Percentiles rank a stretch among this genome's conserved stretches.
Evolutionary conservation across 2,797 vertebrate species (phyloP).

Genomic region (Clarias platycephalus): DNA sequence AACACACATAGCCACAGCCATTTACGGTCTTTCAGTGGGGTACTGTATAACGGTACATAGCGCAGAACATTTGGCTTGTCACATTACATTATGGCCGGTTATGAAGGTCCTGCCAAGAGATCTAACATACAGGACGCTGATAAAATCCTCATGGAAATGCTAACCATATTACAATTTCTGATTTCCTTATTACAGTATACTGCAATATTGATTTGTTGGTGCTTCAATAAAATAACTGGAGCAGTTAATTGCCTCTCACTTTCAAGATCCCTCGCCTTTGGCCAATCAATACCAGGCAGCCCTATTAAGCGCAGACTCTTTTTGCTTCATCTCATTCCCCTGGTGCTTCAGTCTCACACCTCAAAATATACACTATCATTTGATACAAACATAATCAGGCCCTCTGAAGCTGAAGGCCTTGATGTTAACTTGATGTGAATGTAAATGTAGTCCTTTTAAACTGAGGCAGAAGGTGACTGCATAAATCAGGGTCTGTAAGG

Average conservation of each 20-base stretch:
- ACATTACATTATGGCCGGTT: not conserved
- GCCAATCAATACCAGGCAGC: slow-evolving; percentile 15
- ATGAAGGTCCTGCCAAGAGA: not conserved
- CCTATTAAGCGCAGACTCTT: not conserved
- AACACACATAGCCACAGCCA: not conserved
- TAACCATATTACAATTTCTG: not conserved
- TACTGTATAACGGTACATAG: not conserved
- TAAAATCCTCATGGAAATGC: not conserved
- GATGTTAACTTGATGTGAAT: not conserved
- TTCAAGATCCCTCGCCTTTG: not conserved
- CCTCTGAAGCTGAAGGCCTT: not conserved
- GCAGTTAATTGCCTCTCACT: slow-evolving; percentile 16
- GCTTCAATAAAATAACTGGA: slow-evolving; percentile 8
- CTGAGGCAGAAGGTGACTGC: not conserved
- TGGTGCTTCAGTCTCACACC: not conserved
- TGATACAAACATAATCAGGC: not conserved
- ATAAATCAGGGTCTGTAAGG: not conserved
- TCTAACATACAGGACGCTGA: not conserved
- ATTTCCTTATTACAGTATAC: not conserved
- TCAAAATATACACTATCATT: not conserved
- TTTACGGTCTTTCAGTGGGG: not conserved
- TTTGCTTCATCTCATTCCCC: not conserved
- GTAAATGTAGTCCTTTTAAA: slow-evolving; percentile 2
- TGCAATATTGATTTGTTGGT: not conserved
- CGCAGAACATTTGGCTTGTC: not conserved